Evolutionary conservation across 2,888 invertebrate genomes (phyloP).

Genomic region (Gastrophysa polygoni): DNA sequence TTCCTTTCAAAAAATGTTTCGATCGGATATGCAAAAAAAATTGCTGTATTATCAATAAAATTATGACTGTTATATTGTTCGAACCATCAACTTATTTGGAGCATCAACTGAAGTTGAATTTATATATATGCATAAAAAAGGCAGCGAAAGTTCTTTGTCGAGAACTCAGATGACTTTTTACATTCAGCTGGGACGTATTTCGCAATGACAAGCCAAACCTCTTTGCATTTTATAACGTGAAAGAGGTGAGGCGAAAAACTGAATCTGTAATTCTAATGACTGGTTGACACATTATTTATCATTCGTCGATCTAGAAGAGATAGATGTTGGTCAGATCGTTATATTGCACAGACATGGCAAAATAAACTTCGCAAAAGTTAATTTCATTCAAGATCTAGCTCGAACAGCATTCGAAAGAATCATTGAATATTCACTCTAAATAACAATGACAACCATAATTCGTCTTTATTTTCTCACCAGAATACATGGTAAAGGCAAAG

Average conservation of each 20-base stretch:
- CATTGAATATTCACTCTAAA: no score
- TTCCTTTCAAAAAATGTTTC: no score
- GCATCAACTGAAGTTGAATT: no score
- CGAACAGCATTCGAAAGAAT: no score
- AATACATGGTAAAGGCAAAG: no score
- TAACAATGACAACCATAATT: no score
- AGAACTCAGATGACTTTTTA: background rate
- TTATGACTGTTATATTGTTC: no score
- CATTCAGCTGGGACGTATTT: background rate
- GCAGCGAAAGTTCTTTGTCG: background rate
- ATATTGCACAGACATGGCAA: conserved; percentile 15
- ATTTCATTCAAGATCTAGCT: background rate
- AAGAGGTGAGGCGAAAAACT: conserved; percentile 20
- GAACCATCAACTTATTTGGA: no score
- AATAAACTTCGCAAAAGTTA: background rate
- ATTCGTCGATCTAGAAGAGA: conserved; percentile 19
- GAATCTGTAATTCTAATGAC: conserved; percentile 25
- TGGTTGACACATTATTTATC: conserved; percentile 17
- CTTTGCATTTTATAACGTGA: background rate
- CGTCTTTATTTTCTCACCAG: no score
- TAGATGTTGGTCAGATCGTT: conserved; percentile 18
- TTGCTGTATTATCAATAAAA: no score
- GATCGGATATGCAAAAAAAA: no score
- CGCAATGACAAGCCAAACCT: conserved; percentile 14
- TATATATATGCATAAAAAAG: no score